Percentiles rank a stretch among this genome's conserved stretches.
phyloP scores from a whole-genome alignment of 2,888 invertebrate genomes.

The Chaetogeoica ovagalla region DNA sequence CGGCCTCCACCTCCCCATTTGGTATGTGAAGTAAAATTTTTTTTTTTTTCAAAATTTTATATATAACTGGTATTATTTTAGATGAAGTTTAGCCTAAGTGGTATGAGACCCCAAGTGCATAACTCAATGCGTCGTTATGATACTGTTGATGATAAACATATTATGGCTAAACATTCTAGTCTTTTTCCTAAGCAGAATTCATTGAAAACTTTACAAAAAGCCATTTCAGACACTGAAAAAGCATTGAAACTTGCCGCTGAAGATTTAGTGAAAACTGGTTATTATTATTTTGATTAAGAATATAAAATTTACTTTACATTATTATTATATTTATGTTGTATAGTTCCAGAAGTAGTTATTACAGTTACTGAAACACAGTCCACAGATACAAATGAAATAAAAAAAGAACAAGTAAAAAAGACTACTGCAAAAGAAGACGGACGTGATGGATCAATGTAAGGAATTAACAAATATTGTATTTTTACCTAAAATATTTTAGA shows the following conservation, averaged over 20 bases:
- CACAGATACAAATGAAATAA: slow-evolving; percentile 42
- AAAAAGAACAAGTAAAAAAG: slow-evolving; percentile 56
- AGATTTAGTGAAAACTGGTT: slow-evolving; percentile 62
- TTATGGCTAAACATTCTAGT: slow-evolving; percentile 87
- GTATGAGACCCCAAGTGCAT: slow-evolving; percentile 61
- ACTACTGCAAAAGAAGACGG: slow-evolving; percentile 69
- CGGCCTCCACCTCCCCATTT: slow-evolving; percentile 58
- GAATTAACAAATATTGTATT: slow-evolving; percentile 58
- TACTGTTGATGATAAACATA: slow-evolving; percentile 94
- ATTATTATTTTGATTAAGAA: neutral
- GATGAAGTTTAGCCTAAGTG: slow-evolving; percentile 57
- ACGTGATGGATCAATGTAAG: slow-evolving; percentile 77
- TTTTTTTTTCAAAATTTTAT: neutral
- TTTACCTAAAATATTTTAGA: slow-evolving; percentile 9
- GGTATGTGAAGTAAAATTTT: slow-evolving; percentile 10
- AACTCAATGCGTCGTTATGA: slow-evolving; percentile 70
- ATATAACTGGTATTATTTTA: neutral
- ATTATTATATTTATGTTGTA: neutral
- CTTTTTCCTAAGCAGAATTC: slow-evolving; percentile 93
- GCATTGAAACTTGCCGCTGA: slow-evolving; percentile 91
- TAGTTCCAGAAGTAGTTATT: slow-evolving; percentile 52
- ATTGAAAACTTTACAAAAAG: slow-evolving; percentile 84
- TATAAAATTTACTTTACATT: neutral
- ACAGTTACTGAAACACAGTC: slow-evolving; percentile 37
- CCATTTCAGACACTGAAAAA: slow-evolving; percentile 89